These are phyloP conservation scores for Pelobates cultripes DNA, from an alignment of 2,797 vertebrate genomes.

Conservation along the genomic window DNA sequence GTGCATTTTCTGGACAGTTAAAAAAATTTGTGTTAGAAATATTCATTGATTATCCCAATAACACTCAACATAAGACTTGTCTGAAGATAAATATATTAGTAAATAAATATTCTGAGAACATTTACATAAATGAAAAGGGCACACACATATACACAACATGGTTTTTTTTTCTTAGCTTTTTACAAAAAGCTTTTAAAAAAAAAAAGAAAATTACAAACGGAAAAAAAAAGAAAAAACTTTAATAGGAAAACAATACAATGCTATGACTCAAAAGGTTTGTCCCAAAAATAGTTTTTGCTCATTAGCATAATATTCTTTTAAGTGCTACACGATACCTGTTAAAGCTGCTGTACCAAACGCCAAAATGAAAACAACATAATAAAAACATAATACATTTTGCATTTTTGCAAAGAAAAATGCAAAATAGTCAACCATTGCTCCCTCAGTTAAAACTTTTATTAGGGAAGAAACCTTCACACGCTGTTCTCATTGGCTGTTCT, in stretches of 20 bases:
- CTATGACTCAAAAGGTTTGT: constrained; percentile 71
- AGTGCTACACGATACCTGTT: constrained; percentile 89
- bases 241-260: constrained; percentile 35
- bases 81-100: constrained; percentile 99
- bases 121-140: constrained; percentile 99
- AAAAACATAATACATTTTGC: neutral
- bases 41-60: constrained; percentile 86
- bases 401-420: neutral
- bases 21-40: constrained; percentile 93
- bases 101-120: constrained; percentile 99
- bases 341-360: constrained; percentile 54
- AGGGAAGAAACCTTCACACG: neutral
- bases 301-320: constrained; percentile 76
- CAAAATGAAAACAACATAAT: constrained; percentile 20
- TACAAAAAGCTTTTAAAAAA: constrained; percentile 38
- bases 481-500: neutral
- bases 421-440: constrained; percentile 32
- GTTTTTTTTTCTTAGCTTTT: constrained; percentile 79
- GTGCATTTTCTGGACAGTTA: constrained; percentile 89
- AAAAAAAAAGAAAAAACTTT: constrained; percentile 34
- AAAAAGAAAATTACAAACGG: constrained; percentile 55
- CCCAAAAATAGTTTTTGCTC: constrained; percentile 27
- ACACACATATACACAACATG: constrained; percentile 97
- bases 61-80: constrained; percentile 98
- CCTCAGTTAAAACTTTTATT: neutral